These are phyloP conservation scores for Tetramorium alpestre DNA, from an alignment of 1,140 invertebrate genomes.

Conservation along the genomic window DNA sequence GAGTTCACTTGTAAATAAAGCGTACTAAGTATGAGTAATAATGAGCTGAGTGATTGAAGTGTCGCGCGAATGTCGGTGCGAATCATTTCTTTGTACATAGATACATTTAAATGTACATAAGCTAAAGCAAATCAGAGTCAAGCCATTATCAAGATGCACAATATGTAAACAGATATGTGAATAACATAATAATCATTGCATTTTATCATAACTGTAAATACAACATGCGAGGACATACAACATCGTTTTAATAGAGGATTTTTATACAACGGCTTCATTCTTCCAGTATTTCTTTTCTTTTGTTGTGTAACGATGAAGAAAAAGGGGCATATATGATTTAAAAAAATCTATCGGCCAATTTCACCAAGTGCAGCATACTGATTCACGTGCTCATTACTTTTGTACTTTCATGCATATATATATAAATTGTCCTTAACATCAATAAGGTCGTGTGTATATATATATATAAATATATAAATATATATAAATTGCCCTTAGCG, in stretches of 20 bases:
- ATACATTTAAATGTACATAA: slow-evolving; percentile 85
- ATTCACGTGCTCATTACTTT: slow-evolving; percentile 68
- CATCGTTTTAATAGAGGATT: slow-evolving; percentile 81
- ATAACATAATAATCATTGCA: slow-evolving; percentile 79
- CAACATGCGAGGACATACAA: slow-evolving; percentile 71
- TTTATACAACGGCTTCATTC: slow-evolving; percentile 82
- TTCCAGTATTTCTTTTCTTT: slow-evolving; percentile 75
- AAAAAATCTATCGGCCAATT: slow-evolving; percentile 53
- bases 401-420: slow-evolving; percentile 60
- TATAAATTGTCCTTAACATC: slow-evolving; percentile 69
- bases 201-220: slow-evolving; percentile 82
- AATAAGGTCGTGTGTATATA: slow-evolving; percentile 50
- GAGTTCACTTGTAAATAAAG: slow-evolving; percentile 57
- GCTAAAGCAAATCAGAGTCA: slow-evolving; percentile 81
- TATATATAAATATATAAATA: slow-evolving; percentile 3
- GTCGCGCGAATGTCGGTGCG: slow-evolving; percentile 79
- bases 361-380: slow-evolving; percentile 47
- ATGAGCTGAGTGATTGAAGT: slow-evolving; percentile 80
- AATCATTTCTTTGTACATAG: slow-evolving; percentile 85
- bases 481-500: slow-evolving; percentile 40
- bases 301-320: slow-evolving; percentile 60
- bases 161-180: slow-evolving; percentile 74
- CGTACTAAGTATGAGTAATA: slow-evolving; percentile 78
- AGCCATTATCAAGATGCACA: slow-evolving; percentile 82
- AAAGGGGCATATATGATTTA: slow-evolving; percentile 62